Base-by-base conservation (phyloP, 2,888 invertebrate species). In the Cephus sareptanus region DNA sequence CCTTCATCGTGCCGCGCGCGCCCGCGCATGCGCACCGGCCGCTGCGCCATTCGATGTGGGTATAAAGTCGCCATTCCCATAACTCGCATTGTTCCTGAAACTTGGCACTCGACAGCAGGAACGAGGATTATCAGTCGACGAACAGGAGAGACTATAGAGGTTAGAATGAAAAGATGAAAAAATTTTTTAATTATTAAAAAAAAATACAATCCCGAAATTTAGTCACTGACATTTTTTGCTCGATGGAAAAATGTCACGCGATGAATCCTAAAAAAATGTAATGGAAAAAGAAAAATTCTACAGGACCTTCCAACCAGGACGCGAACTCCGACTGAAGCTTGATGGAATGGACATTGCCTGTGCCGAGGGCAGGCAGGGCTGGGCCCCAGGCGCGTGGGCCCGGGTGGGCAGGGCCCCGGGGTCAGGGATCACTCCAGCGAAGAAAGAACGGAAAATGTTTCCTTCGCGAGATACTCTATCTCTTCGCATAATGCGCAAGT, bases 401-500 rank as follows among this genome's bases (percentile, higher is more conserved):
- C 80, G 83, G 81, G 79, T 87, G 86, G 85, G 86, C 85, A 83
- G 86, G 83, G 82, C 85, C 84, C 81, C 80, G 84, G 81, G 89
- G 88, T 88, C 88, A 89, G 86, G 81, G 89, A 88, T 89, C 89
- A 88, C 74, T 76, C 74, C 73, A 30, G 79, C 68, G 73, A 74
- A 79, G 76, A 77, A 79, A 69, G 76, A 76, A 79, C 76, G 79
- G 79, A 79, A 74, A 79, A 79, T 79, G 76, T 79, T 76, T 56
- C 81, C 81, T 77, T 74, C 79, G 76, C 76, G 84, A 88, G 88
- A 88, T 88, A 86, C 84, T 85, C 81, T 87, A 88, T 88, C 87
- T 87, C 81, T 76, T 77, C 83, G 87, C 85, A 88, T 86, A 87
- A 88, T 87, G 84, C 86, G 85, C 88, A 87, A 88, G 88, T 88